Percentiles rank a stretch among this genome's conserved stretches.
Conservation (phyloP, 2,797 vertebrate genomes). For the Intellagama lesueurii region DNA sequence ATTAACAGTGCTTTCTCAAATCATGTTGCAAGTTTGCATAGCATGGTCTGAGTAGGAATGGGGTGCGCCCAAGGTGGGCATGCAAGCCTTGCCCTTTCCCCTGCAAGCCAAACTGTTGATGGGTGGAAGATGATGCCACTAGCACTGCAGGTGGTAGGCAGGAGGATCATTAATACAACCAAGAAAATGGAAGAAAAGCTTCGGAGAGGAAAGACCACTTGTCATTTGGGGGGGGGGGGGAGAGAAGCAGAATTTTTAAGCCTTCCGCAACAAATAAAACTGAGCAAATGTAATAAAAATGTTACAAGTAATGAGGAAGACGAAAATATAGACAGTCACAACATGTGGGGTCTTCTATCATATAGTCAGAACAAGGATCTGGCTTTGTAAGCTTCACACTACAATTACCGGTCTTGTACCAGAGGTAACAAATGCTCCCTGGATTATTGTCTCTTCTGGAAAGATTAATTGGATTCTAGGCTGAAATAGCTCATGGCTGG, state of each 20-base stretch:
- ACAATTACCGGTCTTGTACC: background rate
- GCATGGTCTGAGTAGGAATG: conserved; percentile 60
- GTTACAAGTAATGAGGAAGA: background rate
- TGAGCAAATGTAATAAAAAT: background rate
- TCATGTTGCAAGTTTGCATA: conserved; percentile 30
- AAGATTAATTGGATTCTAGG: background rate
- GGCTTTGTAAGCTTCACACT: no score
- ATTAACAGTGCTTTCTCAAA: conserved; percentile 46
- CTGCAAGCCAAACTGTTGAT: conserved; percentile 43
- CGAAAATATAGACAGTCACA: background rate
- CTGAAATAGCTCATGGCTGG: background rate
- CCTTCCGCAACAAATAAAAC: background rate
- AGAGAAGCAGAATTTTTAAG: background rate
- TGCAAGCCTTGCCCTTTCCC: conserved; percentile 52
- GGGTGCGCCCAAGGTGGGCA: conserved; percentile 42
- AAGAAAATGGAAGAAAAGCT: background rate
- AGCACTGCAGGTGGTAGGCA: background rate
- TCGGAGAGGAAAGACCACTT: background rate
- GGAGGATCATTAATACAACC: background rate
- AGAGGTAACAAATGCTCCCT: background rate
- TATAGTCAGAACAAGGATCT: background rate
- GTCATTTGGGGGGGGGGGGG: no score
- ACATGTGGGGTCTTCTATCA: background rate
- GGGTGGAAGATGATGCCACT: conserved; percentile 36
- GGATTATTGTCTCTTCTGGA: background rate